phyloP scores from a whole-genome alignment of 2,113 vertebrate genomes.

The Potamarius usumacintae region DNA sequence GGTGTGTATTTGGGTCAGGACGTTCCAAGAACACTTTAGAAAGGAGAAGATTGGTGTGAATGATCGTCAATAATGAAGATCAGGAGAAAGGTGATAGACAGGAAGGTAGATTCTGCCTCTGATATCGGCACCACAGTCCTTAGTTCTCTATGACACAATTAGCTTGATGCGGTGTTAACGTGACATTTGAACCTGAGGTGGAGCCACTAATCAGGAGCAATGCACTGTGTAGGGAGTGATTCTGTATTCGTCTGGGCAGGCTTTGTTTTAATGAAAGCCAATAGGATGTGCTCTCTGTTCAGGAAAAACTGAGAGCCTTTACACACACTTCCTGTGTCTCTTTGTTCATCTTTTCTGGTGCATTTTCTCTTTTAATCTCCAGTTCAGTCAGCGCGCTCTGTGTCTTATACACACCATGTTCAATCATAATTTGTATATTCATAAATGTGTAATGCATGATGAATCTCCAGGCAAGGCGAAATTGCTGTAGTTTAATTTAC shows the following conservation, averaged over 20 bases:
- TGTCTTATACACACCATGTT: neutral
- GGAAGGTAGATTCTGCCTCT: neutral
- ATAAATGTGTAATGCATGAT: constrained; percentile 22
- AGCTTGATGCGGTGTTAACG: neutral
- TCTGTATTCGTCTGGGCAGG: neutral
- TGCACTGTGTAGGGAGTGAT: neutral
- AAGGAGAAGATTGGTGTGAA: neutral
- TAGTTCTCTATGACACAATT: neutral
- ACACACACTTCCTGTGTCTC: neutral
- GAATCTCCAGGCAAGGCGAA: constrained; percentile 28
- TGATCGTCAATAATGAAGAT: neutral
- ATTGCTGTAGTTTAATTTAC: constrained; percentile 33
- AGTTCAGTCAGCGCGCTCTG: neutral
- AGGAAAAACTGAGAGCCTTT: constrained; percentile 18
- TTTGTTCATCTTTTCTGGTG: neutral
- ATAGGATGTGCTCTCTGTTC: neutral
- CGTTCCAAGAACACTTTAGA: neutral
- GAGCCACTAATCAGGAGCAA: neutral
- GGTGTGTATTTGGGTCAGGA: neutral
- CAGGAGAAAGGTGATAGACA: neutral
- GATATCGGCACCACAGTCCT: neutral
- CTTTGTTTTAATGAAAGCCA: constrained; percentile 24
- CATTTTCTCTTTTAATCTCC: neutral
- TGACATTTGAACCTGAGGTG: neutral
- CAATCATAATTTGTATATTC: neutral